Evolutionary conservation across 2,113 vertebrate genomes (phyloP), one percentile per base, ranked within the genome.

Genomic region (Trachemys scripta): DNA sequence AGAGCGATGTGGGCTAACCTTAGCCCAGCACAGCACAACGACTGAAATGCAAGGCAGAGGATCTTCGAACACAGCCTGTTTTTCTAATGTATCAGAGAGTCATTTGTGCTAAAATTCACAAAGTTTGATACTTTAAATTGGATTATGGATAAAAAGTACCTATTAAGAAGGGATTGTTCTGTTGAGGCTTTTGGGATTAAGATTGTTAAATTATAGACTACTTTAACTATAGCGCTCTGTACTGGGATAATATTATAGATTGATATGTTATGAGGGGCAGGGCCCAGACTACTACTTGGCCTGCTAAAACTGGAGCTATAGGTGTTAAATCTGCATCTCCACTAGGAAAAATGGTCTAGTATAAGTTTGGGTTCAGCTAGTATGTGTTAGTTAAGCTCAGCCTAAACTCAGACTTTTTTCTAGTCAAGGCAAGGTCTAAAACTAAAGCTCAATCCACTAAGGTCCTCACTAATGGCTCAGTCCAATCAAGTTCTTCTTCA

Each of bases 171-270:
- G n/a, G 87, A 87, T 96, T 87, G 50, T 31, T 94, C 59, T 84
- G 3, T n/a, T 94, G 87, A 86, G 56, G 29, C 76, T 69, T 47
- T 81, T 38, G 31, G 69, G 80, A 94, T 92, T 92, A 90, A 75
- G 8, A 42, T 6, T 9, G 54, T 53, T 80, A 8, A 51, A 84
- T 85, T 13, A 14, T 31, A 72, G 59, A 12, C 10, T 80, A 57
- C 42, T 92, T 83, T 56, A 11, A 50, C 35, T 83, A 29, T 0
- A 10, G 2, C 5, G 3, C 80, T 82, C 90, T 84, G 69, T 29
- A 83, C 20, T 3, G 38, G 86, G 13, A 8, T 72, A 45, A 27
- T 53, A 3, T 29, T 82, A 79, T 31, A 57, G 56, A 94, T 87
- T 59, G 45, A 0, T 8, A 1, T 80, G 84, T 76, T 69, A 65